These are phyloP conservation scores for Drosophila ustulata DNA, from an alignment of 2,888 invertebrate species.

Conservation along the genomic window DNA sequence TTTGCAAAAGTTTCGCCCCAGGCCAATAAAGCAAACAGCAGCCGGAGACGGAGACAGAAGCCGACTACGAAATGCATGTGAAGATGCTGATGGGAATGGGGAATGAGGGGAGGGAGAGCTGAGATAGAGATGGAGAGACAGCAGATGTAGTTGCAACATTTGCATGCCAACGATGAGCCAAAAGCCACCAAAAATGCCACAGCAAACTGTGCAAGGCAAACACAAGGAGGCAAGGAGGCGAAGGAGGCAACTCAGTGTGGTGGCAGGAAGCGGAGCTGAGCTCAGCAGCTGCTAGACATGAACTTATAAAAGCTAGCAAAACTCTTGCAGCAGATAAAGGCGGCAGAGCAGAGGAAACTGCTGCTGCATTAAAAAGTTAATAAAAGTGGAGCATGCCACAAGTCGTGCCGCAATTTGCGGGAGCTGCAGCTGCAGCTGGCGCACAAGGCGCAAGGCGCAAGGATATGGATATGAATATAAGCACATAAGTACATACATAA, in stretches of 20 bases:
- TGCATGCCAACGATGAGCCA: conserved; percentile 63
- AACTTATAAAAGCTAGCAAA: conserved; percentile 74
- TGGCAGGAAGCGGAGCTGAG: conserved; percentile 32
- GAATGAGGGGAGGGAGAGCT: not conserved
- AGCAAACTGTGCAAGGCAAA: conserved; percentile 46
- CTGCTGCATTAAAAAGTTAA: conserved; percentile 79
- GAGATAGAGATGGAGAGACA: conserved; percentile 2
- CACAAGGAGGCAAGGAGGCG: not conserved
- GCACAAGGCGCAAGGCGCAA: conserved; percentile 47
- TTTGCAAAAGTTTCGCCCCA: conserved; percentile 67
- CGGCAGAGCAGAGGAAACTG: not conserved
- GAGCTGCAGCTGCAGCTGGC: conserved; percentile 53
- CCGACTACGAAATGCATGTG: not conserved
- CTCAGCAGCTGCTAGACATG: conserved; percentile 74
- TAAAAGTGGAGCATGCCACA: conserved; percentile 80
- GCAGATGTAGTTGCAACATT: conserved; percentile 38
- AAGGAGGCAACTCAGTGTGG: not conserved
- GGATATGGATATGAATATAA: conserved; percentile 72
- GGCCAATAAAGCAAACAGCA: conserved; percentile 66
- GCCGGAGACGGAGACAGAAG: conserved; percentile 16
- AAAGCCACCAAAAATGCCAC: conserved; percentile 54
- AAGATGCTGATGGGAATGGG: not conserved
- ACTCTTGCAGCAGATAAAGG: conserved; percentile 49
- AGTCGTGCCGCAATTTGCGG: conserved; percentile 79
- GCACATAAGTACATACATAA: conserved; percentile 39